These are phyloP conservation scores for Reticulitermes lucifugus DNA, from an alignment of 2,888 invertebrate genomes.

Conservation along the genomic window DNA sequence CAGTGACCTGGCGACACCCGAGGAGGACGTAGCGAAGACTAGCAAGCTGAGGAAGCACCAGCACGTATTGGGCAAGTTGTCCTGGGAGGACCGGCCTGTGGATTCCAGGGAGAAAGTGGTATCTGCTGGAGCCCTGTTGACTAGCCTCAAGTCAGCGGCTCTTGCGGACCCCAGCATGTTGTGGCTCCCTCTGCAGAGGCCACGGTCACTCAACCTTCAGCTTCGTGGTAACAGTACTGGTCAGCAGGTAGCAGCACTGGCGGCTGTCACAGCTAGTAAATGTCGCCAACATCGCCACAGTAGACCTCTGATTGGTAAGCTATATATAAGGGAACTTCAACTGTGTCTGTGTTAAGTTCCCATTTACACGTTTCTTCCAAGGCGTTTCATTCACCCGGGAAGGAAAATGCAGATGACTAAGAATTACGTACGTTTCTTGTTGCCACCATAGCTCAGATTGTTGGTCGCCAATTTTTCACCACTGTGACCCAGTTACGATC, in stretches of 20 bases:
- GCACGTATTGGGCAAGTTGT: constrained; percentile 71
- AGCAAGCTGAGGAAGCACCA: constrained; percentile 62
- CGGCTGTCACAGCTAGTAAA: constrained; percentile 30
- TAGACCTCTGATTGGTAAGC: constrained; percentile 41
- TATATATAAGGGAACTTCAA: no score
- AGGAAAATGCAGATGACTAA: no score
- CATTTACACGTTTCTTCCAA: no score
- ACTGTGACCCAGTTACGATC: no score
- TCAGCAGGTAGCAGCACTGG: constrained; percentile 27
- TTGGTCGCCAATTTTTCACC: no score
- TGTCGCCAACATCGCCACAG: constrained; percentile 33
- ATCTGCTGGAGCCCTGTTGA: constrained; percentile 9
- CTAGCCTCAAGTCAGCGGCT: constrained; percentile 61
- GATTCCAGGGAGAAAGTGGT: background rate
- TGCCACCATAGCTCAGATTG: no score
- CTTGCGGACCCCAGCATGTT: constrained; percentile 68
- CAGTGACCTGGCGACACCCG: constrained; percentile 45
- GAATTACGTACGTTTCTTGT: no score
- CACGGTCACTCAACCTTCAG: constrained; percentile 76
- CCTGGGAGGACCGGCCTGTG: constrained; percentile 70
- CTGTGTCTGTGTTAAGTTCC: no score
- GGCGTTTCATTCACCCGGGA: no score
- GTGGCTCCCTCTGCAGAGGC: constrained; percentile 76
- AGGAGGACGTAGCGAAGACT: constrained; percentile 34
- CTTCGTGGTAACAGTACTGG: background rate